Evolutionary conservation across 2,888 invertebrate species (phyloP), one percentile per base, ranked within the genome.

Genomic region (Anoplius nigerrimus): DNA sequence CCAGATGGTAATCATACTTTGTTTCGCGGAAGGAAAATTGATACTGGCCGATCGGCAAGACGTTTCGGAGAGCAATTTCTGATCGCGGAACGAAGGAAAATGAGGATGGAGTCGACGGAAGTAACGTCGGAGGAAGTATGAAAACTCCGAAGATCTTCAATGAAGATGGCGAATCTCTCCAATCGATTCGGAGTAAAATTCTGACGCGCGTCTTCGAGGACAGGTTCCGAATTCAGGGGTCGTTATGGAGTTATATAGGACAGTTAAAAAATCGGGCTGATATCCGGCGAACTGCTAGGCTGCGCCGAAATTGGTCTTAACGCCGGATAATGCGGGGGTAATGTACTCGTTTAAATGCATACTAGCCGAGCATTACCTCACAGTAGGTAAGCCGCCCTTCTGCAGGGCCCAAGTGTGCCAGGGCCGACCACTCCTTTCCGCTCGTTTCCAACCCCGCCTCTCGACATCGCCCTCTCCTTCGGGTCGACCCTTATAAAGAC

Each of bases 301-400:
- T 34, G 34, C 34, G 61, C 60, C 60, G 48, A 66, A 79, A 76
- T 48, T 63, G 72, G 67, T 76, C 74, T 69, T 74, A 72, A 72
- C 62, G 70, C 57, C 20, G 77, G 80, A 80, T 84, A 84, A 83
- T 84, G 78, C 79, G 62, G 73, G 69, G 83, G 82, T 84, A 84
- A 85, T 83, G 81, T 81, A 81, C 78, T 83, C 82, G 82, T 87
- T 87, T 87, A 87, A 87, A 87, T 87, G 87, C 87, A 87, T 87
- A 84, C 86, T 86, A 81, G 83, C 78, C 77, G 78, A 71, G 79
- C 80, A 81, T 86, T 82, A 79, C 71, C 76, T 82, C 78, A 81
- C 71, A 62, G 53, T 55, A 53, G 76, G 71, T 82, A 80, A 86
- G 80, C 81, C 77, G 34, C 66, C 62, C 53, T 52, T 42, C 59